Evolutionary conservation across 2,113 vertebrate genomes (phyloP).

Genomic region (Edolisoma coerulescens): DNA sequence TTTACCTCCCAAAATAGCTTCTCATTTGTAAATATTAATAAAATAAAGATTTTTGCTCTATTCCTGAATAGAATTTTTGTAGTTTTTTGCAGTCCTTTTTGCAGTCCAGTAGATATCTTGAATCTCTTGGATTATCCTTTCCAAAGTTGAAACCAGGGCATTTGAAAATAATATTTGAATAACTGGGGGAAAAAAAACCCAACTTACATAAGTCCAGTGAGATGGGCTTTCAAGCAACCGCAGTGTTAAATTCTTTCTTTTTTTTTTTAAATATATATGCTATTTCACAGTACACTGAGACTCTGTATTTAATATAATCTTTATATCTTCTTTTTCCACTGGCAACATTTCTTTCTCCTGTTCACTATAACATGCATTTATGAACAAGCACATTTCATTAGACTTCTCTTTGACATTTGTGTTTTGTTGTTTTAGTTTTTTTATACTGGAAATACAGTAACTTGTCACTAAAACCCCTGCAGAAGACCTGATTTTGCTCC

Average conservation of each 20-base stretch:
- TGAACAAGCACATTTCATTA: background rate
- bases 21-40: background rate
- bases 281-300: background rate
- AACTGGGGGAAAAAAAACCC: rapidly evolving
- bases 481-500: constrained; percentile 12
- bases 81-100: background rate
- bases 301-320: background rate
- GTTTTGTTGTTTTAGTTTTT: background rate
- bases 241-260: background rate
- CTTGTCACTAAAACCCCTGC: background rate
- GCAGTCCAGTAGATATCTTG: background rate
- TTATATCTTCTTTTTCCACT: background rate
- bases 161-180: background rate
- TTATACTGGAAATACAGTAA: background rate
- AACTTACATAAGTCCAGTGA: background rate
- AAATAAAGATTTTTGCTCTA: background rate
- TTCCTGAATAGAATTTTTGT: background rate
- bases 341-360: background rate
- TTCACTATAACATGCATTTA: background rate
- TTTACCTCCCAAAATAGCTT: background rate
- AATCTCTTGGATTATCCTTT: background rate
- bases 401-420: background rate
- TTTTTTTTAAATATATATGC: background rate
- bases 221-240: background rate
- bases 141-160: background rate